Percentiles rank a stretch among this genome's conserved stretches.
phyloP scores from a whole-genome alignment of 2,113 vertebrate genomes.

The Dicrurus megarhynchus region DNA sequence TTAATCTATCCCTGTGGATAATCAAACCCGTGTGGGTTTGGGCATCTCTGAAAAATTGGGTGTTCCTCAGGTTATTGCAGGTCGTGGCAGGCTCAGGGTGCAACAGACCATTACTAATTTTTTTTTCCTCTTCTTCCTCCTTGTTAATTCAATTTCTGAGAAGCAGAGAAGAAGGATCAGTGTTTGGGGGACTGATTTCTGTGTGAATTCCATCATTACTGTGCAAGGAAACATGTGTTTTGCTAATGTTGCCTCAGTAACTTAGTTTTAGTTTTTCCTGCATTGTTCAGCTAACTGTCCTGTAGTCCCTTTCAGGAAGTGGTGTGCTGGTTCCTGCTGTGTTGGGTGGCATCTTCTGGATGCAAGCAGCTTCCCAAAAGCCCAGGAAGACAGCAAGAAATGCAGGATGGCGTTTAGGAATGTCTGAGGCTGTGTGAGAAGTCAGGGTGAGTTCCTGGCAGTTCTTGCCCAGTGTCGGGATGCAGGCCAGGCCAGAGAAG shows the following conservation, averaged over 20 bases:
- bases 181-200: not conserved
- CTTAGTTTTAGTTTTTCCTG: not conserved
- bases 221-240: not conserved
- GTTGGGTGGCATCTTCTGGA: not conserved
- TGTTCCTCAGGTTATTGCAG: not conserved
- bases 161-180: not conserved
- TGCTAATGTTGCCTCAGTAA: not conserved
- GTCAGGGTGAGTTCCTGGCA: not conserved
- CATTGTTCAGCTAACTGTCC: not conserved
- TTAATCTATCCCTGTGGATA: not conserved
- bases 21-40: not conserved
- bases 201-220: not conserved
- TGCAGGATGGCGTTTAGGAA: not conserved
- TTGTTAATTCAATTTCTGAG: not conserved
- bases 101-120: not conserved
- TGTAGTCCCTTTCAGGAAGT: not conserved
- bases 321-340: not conserved
- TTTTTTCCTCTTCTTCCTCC: not conserved
- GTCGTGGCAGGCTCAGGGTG: not conserved
- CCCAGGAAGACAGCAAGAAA: not conserved
- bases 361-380: not conserved
- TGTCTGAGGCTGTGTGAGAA: not conserved
- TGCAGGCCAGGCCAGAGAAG: not conserved
- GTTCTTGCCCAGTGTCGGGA: accelerated
- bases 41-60: not conserved